A percentile compares a stretch with the other conserved stretches of the same genome.
phyloP scores from a whole-genome alignment of 2,113 vertebrate species.

The Barbus barbus region DNA sequence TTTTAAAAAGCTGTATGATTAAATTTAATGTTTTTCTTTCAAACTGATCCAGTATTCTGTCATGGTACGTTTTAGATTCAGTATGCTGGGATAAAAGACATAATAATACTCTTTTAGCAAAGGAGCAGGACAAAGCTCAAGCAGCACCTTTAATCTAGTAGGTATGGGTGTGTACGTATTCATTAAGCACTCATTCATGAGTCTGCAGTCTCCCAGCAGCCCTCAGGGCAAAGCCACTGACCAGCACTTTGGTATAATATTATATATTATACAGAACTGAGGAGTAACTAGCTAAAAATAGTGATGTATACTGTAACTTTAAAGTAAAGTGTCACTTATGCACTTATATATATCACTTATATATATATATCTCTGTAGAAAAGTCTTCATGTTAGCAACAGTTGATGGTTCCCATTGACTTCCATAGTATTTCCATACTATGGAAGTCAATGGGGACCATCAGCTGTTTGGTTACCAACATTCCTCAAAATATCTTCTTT shows the following conservation, averaged over 20 bases:
- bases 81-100: background rate
- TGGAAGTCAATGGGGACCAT: no score
- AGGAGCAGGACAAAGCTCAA: slow-evolving; percentile 21
- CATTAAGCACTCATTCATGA: slow-evolving; percentile 2
- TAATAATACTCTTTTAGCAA: slow-evolving; percentile 7
- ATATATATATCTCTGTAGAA: no score
- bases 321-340: background rate
- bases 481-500: no score
- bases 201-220: background rate
- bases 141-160: slow-evolving; percentile 11
- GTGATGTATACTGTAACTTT: background rate
- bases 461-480: no score
- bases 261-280: background rate
- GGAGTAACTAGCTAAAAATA: background rate
- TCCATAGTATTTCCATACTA: background rate
- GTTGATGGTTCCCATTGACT: no score
- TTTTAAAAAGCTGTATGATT: background rate
- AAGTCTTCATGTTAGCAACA: background rate
- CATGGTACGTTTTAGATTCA: background rate
- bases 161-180: background rate
- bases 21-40: background rate
- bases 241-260: slow-evolving; percentile 14
- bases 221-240: background rate
- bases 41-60: background rate
- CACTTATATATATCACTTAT: no score